These are phyloP conservation scores for Capitulum mitella DNA, from an alignment of 2,888 invertebrate genomes.

Conservation along the genomic window DNA sequence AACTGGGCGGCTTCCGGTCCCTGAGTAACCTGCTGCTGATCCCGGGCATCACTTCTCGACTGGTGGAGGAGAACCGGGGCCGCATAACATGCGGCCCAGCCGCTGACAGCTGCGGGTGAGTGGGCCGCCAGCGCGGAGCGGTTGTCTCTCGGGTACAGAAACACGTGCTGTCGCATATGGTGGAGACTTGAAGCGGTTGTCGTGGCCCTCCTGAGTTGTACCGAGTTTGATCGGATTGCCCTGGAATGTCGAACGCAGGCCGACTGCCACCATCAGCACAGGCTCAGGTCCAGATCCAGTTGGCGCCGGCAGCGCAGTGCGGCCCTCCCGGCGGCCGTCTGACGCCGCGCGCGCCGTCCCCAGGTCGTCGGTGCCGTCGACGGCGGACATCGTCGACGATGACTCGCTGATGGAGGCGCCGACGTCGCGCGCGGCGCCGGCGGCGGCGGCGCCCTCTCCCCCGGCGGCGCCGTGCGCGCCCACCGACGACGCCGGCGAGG, in stretches of 20 bases:
- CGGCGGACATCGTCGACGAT: constrained; percentile 5
- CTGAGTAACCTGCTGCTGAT: background rate
- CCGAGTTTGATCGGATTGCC: too few species aligned
- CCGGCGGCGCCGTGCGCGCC: background rate
- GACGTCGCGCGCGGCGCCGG: background rate
- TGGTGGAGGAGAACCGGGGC: background rate
- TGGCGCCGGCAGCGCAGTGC: too few species aligned
- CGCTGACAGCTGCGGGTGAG: background rate
- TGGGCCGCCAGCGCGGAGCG: too few species aligned
- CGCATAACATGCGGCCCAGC: background rate
- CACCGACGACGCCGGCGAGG: background rate
- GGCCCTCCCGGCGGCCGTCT: too few species aligned
- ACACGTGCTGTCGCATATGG: too few species aligned
- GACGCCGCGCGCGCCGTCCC: too few species aligned
- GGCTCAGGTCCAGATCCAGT: too few species aligned
- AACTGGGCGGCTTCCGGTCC: background rate
- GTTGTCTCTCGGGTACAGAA: too few species aligned
- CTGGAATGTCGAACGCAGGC: too few species aligned
- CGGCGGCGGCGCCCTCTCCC: background rate
- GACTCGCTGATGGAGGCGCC: background rate
- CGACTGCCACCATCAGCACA: too few species aligned
- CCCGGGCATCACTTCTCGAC: background rate
- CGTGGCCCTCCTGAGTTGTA: too few species aligned
- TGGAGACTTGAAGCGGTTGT: too few species aligned
- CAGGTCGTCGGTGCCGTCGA: background rate